Evolutionary conservation across 1,140 invertebrate species (phyloP).

Genomic region (Eumaeus atala): DNA sequence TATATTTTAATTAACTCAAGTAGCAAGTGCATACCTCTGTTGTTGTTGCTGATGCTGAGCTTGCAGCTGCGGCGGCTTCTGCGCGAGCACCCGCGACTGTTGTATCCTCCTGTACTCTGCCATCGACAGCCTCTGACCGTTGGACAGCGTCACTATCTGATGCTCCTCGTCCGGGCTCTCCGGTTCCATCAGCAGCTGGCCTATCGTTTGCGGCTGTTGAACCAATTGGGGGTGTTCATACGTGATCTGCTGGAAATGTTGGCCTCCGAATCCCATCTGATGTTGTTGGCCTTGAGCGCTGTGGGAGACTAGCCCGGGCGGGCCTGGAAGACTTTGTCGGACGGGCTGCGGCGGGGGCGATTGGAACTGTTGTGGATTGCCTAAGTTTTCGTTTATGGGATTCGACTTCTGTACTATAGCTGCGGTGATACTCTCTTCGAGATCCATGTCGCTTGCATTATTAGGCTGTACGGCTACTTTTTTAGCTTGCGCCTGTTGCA

Average conservation of each 20-base stretch:
- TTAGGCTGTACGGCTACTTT: conserved; percentile 61
- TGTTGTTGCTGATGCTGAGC: conserved; percentile 26
- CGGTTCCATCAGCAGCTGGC: conserved; percentile 49
- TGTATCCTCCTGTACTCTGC: conserved; percentile 63
- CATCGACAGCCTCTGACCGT: conserved; percentile 60
- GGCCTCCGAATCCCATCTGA: conserved; percentile 35
- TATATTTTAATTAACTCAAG: no score
- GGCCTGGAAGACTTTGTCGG: conserved; percentile 32
- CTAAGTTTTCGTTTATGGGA: conserved; percentile 41
- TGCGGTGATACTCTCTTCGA: conserved; percentile 70
- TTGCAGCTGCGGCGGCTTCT: conserved; percentile 30
- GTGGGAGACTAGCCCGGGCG: conserved; percentile 18
- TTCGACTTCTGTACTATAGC: conserved; percentile 60
- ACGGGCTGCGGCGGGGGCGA: conserved; percentile 41
- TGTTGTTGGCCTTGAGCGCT: conserved; percentile 38
- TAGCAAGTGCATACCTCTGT: background rate
- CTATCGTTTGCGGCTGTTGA: conserved; percentile 37
- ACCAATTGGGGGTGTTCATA: conserved; percentile 37
- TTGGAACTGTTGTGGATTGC: conserved; percentile 42
- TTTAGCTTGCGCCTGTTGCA: conserved; percentile 43
- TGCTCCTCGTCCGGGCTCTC: conserved; percentile 55
- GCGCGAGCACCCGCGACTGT: conserved; percentile 33
- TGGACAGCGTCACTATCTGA: conserved; percentile 54
- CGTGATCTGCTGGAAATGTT: conserved; percentile 29
- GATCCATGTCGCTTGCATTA: conserved; percentile 64